Base-by-base conservation (phyloP, 2,113 vertebrate genomes). In the Gymnocephalus cernua region DNA sequence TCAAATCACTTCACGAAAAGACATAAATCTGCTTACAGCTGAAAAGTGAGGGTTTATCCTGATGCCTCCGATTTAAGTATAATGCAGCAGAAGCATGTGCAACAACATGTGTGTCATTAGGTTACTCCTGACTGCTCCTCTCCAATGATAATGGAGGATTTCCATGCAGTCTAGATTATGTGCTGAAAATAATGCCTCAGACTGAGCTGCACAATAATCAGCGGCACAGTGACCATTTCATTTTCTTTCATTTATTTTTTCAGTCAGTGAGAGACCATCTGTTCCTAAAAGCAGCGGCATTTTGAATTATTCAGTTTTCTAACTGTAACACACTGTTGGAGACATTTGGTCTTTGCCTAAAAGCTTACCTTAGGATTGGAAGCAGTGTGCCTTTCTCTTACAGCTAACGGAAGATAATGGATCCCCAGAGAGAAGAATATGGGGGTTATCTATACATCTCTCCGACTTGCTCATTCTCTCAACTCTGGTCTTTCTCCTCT, bases 261-360 rank as follows among this genome's bases (percentile, higher is more conserved):
- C 66, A 74, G 62, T 21, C 80, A 74, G 67, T 53, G 58, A 47
- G 76, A 80, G 72, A 73, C 90, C 88, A 93, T 93, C 88, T 90
- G 92, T 86, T 91, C 80, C 74, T 89, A 90, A 93, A 91, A 92
- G 91, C 88, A 82, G 80, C 41, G n/a, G 56, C 51, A 54, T 84
- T 91, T 86, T 93, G 84, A 93, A 94, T 93, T 87, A 93, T 94
- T 93, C 85, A 92, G 92, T 87, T 91, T 79, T 90, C 77, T 66
- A 80, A 89, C 78, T 89, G 86, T 86, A 87, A 85, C 84, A 90
- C 87, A 83, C 87, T 85, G 88, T 85, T 70, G 56, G 73, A 87
- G 80, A 81, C 84, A 80, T 89, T 90, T 89, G 85, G 88, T 92
- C 57, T 71, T 89, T 77, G 86, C 89, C 90, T 93, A 86, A 92